Evolutionary conservation across 2,797 vertebrate genomes (phyloP).

Genomic region (Peromyscus nudipes): DNA sequence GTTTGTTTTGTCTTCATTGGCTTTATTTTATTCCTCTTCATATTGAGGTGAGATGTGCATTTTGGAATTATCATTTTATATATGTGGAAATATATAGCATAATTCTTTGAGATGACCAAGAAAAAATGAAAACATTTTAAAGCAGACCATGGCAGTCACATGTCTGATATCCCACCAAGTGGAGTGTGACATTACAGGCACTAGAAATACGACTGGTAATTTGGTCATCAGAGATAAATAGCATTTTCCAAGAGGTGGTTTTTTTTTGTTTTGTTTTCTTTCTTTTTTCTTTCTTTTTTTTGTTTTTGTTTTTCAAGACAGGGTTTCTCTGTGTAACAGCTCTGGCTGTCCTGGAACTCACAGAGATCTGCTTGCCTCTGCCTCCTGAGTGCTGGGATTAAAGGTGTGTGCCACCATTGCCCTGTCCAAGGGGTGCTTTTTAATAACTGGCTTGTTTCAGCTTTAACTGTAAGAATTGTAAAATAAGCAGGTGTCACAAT

Average conservation of each 20-base stretch:
- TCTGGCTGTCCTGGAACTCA: no score
- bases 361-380: no score
- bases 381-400: no score
- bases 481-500: background rate
- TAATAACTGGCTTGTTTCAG: constrained; percentile 12
- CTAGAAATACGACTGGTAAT: background rate
- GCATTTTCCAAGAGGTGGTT: background rate
- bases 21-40: constrained; percentile 26
- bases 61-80: constrained; percentile 45
- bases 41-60: constrained; percentile 52
- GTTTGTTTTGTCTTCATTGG: background rate
- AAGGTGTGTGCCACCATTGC: no score
- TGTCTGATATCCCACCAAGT: background rate
- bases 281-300: no score
- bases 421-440: background rate
- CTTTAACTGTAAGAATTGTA: constrained; percentile 9
- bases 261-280: no score
- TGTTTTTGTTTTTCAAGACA: no score
- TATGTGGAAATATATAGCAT: background rate
- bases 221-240: background rate
- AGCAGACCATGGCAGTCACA: constrained; percentile 36
- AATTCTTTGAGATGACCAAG: background rate
- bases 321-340: no score
- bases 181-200: background rate
- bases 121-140: constrained; percentile 25